Evolutionary conservation across 2,113 vertebrate species (phyloP).

Genomic region (Narcine bancroftii): DNA sequence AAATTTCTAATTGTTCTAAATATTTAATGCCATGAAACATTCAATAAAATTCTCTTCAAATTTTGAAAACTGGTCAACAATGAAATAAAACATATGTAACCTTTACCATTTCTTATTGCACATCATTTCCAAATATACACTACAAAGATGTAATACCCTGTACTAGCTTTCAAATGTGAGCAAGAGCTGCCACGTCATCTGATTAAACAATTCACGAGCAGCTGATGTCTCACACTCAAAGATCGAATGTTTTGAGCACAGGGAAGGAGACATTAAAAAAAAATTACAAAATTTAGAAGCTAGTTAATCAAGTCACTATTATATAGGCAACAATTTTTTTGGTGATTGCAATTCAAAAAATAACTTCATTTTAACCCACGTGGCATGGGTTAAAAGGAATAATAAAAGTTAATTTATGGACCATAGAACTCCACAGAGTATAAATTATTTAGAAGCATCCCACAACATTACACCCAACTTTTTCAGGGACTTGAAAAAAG

Average conservation of each 20-base stretch:
- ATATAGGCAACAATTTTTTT: background rate
- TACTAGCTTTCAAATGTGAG: background rate
- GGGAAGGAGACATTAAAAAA: background rate
- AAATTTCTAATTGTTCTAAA: background rate
- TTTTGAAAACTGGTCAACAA: background rate
- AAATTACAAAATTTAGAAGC: background rate
- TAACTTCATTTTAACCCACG: too few species aligned
- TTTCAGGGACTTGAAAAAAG: background rate
- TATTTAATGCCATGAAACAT: background rate
- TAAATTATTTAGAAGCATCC: background rate
- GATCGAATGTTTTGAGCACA: background rate
- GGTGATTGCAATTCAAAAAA: too few species aligned
- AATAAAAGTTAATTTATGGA: background rate
- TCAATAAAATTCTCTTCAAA: background rate
- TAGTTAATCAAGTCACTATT: background rate
- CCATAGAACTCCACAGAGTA: background rate
- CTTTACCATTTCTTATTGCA: background rate
- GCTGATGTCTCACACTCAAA: background rate
- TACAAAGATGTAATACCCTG: background rate
- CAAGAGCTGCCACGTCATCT: constrained; percentile 9
- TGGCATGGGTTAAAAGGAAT: background rate
- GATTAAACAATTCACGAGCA: background rate
- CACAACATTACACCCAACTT: background rate
- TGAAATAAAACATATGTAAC: background rate
- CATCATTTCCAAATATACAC: background rate